Conservation (phyloP, 2,888 invertebrate species). For the Pogonocherus hispidulus region DNA sequence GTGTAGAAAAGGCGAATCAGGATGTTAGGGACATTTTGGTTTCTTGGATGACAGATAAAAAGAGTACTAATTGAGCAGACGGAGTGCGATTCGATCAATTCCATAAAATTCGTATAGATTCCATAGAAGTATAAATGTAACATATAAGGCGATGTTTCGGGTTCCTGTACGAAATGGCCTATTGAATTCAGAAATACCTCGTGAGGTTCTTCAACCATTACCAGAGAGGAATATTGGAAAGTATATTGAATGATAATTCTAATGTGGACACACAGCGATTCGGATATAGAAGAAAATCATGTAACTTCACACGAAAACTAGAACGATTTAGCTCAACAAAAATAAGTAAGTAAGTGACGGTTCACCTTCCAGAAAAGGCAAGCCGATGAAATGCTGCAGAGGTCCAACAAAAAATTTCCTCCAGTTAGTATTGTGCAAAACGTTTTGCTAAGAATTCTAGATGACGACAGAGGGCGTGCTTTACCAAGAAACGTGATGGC, state of each 20-base stretch:
- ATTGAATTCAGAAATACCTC: background rate
- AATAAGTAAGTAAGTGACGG: too few relatives aligned
- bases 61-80: background rate
- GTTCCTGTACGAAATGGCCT: background rate
- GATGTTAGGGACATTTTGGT: conserved; percentile 38
- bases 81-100: background rate
- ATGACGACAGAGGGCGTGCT: too few relatives aligned
- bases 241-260: background rate
- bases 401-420: too few relatives aligned
- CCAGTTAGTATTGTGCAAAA: too few relatives aligned
- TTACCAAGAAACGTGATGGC: conserved; percentile 15
- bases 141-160: conserved; percentile 1
- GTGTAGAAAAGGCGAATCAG: conserved; percentile 39
- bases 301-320: too few relatives aligned
- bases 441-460: too few relatives aligned
- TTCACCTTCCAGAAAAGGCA: too few relatives aligned
- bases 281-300: too few relatives aligned
- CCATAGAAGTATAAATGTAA: background rate
- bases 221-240: background rate
- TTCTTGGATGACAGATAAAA: conserved; percentile 22
- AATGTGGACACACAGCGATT: conserved; percentile 1
- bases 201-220: conserved; percentile 1
- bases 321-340: too few relatives aligned
- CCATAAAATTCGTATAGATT: background rate
- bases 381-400: too few relatives aligned